These are phyloP conservation scores for Geotrypetes seraphini DNA, from an alignment of 2,797 vertebrate genomes.

Conservation along the genomic window DNA sequence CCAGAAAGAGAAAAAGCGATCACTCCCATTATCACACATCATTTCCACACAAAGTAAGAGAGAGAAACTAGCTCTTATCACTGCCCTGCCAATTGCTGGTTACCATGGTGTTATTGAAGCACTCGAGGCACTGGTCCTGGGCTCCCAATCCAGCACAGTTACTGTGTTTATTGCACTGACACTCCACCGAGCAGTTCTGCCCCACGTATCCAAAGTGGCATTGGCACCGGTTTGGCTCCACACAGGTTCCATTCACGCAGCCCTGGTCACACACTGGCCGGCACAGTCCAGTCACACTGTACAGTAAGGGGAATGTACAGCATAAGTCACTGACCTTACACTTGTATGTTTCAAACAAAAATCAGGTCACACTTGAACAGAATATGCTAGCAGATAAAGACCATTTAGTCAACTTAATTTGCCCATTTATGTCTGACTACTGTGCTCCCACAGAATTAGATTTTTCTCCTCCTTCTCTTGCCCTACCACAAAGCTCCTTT, in stretches of 20 bases:
- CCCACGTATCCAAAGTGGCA: slow-evolving; percentile 88
- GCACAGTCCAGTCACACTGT: slow-evolving; percentile 69
- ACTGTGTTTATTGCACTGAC: slow-evolving; percentile 87
- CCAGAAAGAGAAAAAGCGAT: too few species aligned
- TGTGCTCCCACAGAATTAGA: too few species aligned
- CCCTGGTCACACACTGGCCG: slow-evolving; percentile 82
- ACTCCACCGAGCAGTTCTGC: slow-evolving; percentile 81
- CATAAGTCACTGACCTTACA: background rate
- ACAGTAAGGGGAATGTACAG: background rate
- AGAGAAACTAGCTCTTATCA: too few species aligned
- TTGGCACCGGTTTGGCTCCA: slow-evolving; percentile 75
- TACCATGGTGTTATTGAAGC: slow-evolving; percentile 84
- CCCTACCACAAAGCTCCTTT: too few species aligned
- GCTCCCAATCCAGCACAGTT: slow-evolving; percentile 72
- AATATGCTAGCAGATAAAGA: too few species aligned
- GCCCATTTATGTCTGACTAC: too few species aligned
- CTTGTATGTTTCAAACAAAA: background rate
- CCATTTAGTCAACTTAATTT: too few species aligned
- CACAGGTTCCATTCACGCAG: slow-evolving; percentile 80
- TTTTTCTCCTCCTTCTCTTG: too few species aligned
- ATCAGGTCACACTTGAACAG: too few species aligned
- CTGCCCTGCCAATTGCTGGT: slow-evolving; percentile 1
- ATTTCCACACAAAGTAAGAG: too few species aligned
- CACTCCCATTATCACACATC: too few species aligned
- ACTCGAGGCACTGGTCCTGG: slow-evolving; percentile 71